Evolutionary conservation across 2,888 invertebrate species (phyloP), one percentile per base, ranked within the genome.

Genomic region (Hedya salicella): DNA sequence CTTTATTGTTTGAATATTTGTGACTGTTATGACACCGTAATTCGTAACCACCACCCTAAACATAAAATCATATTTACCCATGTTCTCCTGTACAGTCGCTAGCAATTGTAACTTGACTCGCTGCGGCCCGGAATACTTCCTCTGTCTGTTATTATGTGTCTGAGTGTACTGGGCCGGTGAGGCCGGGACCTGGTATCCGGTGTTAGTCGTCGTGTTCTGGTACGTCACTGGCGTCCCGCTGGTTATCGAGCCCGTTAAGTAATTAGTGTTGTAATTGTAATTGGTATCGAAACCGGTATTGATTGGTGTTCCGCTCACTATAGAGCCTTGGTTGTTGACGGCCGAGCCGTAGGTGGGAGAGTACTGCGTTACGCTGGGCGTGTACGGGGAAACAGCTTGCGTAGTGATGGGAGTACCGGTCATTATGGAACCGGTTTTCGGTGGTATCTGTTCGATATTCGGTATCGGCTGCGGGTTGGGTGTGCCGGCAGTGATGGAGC

Each of bases 41-140:
- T 8, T 44, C 57, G 56, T 5, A 64, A 67, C 69, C 16, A 72
- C 61, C 61, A 67, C 68, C 68, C 52, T 73, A 71, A 79, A 73
- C 64, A 71, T 69, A 61, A 67, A 70, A 75, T 76, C 70, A 67
- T 77, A 93, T 90, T 94, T 94, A 96, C 96, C 96, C 91, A 95
- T 92, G 19, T 57, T 57, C 93, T 96, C 96, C 84, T 96, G 96
- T 39, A 96, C 96, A 61, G 96, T 96, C 50, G 96, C 91, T 73
- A 93, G 74, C 74, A 87, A 88, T 77, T 90, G 92, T 44, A 89
- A 77, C 69, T 92, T 92, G 61, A 88, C 83, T 3, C 93, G 85
- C 76, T 86, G 93, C 60, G 91, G 94, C 72, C 89, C 94, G n/a
- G 94, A 93, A 72, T 93, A 93, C 76, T 94, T 94, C 71, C 94